Conservation (phyloP, 1,140 invertebrate genomes). For the Patella vulgata region DNA sequence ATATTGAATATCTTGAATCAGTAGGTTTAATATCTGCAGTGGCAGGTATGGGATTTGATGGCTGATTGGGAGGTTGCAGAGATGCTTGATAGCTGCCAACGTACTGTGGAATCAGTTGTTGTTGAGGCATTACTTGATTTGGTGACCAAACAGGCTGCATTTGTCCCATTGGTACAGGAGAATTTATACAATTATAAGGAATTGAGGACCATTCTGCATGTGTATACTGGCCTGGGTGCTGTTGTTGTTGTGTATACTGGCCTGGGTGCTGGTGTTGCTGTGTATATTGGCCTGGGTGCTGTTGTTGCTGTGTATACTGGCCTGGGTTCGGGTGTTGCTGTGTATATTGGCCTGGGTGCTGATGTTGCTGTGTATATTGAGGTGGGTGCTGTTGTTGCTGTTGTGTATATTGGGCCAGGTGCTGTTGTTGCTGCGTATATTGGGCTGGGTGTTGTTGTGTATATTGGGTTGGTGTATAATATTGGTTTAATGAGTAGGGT, state of each 20-base stretch:
- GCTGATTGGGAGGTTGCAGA: neutral
- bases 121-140: neutral
- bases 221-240: no score
- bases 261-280: neutral
- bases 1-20: constrained; percentile 79
- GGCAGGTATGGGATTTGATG: constrained; percentile 6
- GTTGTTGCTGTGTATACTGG: constrained; percentile 57
- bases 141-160: constrained; percentile 35
- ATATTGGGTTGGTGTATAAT: no score
- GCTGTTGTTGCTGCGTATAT: neutral
- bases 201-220: no score
- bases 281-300: neutral
- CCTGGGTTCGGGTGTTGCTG: constrained; percentile 12
- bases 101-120: neutral
- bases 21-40: constrained; percentile 63
- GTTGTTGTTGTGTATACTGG: neutral
- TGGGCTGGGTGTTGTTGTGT: neutral
- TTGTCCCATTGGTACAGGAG: no score
- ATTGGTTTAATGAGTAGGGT: no score
- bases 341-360: constrained; percentile 22
- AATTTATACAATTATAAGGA: no score
- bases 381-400: neutral
- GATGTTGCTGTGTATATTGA: neutral
- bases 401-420: constrained; percentile 1
- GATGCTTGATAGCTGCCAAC: neutral